phyloP scores from a whole-genome alignment of 2,797 vertebrate species.

The Danio jaintianensis region DNA sequence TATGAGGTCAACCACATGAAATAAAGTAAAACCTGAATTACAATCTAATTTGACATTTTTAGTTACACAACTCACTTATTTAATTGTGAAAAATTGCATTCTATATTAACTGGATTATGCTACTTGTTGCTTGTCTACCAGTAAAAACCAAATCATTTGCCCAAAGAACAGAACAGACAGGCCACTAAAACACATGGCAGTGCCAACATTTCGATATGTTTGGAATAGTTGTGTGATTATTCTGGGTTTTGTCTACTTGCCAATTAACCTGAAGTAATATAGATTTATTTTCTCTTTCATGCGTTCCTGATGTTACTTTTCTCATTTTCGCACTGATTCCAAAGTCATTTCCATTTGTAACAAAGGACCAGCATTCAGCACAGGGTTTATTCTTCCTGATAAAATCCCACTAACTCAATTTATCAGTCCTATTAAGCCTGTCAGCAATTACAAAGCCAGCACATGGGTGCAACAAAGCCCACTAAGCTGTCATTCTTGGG shows the following conservation, averaged over 20 bases:
- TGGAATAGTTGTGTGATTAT: neutral
- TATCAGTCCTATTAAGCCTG: constrained; percentile 59
- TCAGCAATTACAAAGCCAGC: constrained; percentile 61
- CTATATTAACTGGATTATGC: neutral
- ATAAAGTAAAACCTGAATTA: too few species aligned
- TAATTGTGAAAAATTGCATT: too few species aligned
- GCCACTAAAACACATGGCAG: neutral
- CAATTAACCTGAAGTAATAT: constrained; percentile 27
- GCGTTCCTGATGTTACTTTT: constrained; percentile 11
- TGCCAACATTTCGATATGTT: neutral
- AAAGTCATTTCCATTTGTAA: constrained; percentile 34
- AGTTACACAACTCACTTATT: too few species aligned
- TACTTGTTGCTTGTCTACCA: neutral
- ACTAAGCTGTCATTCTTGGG: constrained; percentile 58
- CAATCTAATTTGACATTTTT: too few species aligned
- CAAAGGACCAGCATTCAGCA: constrained; percentile 43
- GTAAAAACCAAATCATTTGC: neutral
- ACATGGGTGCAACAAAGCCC: constrained; percentile 56
- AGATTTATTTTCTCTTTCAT: constrained; percentile 11
- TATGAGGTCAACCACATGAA: too few species aligned
- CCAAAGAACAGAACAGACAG: constrained; percentile 5
- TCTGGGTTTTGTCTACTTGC: neutral
- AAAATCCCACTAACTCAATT: constrained; percentile 53
- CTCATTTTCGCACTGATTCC: constrained; percentile 1
- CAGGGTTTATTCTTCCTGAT: constrained; percentile 50